Base-by-base conservation (phyloP, 2,113 vertebrate genomes). In the Stigmatopora nigra region DNA sequence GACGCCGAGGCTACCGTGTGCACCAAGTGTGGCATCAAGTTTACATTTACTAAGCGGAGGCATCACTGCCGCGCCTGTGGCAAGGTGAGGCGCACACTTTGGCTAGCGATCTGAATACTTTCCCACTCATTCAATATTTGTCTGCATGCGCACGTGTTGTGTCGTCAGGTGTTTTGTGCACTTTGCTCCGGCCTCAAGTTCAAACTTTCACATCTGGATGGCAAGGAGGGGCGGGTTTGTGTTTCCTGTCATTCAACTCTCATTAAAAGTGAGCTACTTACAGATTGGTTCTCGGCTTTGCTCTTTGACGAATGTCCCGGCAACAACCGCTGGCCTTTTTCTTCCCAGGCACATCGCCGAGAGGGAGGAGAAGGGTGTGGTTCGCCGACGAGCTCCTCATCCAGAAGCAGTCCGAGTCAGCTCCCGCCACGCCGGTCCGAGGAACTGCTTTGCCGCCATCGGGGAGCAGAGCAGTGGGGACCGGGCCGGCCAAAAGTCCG, bases 21-120 rank as follows among this genome's bases (percentile, higher is more conserved):
- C 89, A 99, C 98, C 96, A 98, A 96, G 88, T 99, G 96, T 64
- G 92, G 95, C 79, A 90, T 92, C 79, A 95, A 92, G 88, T 99
- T 99, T 81, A 98, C 96, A 35, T 98, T 98, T 74, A 98, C 96
- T 62, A 98, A 94, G 90, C 92, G 96, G 81, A 93, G 96, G 73
- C 96, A 99, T 81, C 96, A 99, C 81, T 99, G 96, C 87, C 93
- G 96, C 76, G 96, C 96, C 11, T 99, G 96, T 79, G 96, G 96
- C 56, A 98, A 97, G 94, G 96, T 98, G 90, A 91, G 70, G 15
- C 48, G 1, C 45, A 4, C 13, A 55, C 10, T 8, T 51, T n/a
- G 20, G 13, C 22, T 35, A 35, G 10, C 25, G 31, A 11, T 17
- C 51, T 35, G 25, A 31, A 31, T 31, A 46, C 19, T 25, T 48